A percentile compares a stretch with the other conserved stretches of the same genome.
Evolutionary conservation across 1,140 invertebrate genomes (phyloP).

Genomic region (Palaemon carinicauda): DNA sequence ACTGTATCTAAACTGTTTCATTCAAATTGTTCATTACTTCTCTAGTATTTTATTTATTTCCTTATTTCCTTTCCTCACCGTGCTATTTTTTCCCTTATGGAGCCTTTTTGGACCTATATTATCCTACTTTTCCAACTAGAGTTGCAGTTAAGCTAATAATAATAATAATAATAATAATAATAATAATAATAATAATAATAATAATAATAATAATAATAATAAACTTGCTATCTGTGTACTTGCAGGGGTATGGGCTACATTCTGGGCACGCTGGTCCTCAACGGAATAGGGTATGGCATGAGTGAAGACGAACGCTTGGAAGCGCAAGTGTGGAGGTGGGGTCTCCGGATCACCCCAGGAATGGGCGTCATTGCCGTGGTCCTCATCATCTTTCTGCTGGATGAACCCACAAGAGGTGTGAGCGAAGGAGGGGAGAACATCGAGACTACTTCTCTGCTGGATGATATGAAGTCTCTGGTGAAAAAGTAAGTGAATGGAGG

Average conservation of each 20-base stretch:
- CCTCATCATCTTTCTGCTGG: slow-evolving; percentile 80
- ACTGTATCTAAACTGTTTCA: no score
- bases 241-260: slow-evolving; percentile 91
- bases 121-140: no score
- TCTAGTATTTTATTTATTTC: no score
- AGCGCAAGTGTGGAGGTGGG: slow-evolving; percentile 82
- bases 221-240: no score
- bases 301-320: slow-evolving; percentile 61
- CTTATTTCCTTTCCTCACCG: no score
- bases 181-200: no score
- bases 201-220: no score
- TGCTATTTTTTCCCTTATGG: no score
- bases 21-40: no score
- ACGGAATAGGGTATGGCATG: slow-evolving; percentile 72
- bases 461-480: slow-evolving; percentile 17
- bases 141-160: no score
- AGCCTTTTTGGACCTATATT: no score
- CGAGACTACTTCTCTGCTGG: slow-evolving; percentile 46
- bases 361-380: slow-evolving; percentile 85
- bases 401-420: slow-evolving; percentile 88
- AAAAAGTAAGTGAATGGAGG: slow-evolving; percentile 25
- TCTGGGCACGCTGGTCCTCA: slow-evolving; percentile 73
- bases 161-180: no score
- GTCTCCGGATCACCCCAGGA: slow-evolving; percentile 87
- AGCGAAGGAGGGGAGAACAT: slow-evolving; percentile 77